A percentile compares a stretch with the other conserved stretches of the same genome.
phyloP scores from a whole-genome alignment of 2,113 vertebrate genomes.

The Drymodes brunneopygia region DNA sequence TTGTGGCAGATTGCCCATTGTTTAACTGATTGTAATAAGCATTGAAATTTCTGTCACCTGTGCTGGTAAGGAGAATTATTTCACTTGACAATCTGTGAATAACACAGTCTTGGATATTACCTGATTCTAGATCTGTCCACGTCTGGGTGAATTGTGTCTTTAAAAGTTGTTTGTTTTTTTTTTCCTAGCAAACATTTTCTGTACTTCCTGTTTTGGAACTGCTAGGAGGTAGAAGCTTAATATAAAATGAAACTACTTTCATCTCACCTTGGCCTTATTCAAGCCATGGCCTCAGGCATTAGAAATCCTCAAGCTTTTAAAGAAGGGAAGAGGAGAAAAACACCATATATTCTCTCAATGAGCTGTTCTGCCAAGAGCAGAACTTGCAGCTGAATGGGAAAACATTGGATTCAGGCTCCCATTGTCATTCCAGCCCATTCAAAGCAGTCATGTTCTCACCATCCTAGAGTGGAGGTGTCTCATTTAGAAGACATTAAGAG shows the following conservation, averaged over 20 bases:
- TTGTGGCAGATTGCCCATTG: not conserved
- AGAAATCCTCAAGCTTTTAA: not conserved
- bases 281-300: not conserved
- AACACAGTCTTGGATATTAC: not conserved
- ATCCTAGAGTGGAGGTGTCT: not conserved
- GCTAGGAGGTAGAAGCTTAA: not conserved
- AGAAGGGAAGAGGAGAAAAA: not conserved
- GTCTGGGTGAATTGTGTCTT: not conserved
- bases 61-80: not conserved
- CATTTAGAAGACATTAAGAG: not conserved
- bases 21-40: not conserved
- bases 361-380: not conserved
- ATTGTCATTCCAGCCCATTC: not conserved
- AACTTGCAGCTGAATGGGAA: not conserved
- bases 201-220: not conserved
- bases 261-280: not conserved
- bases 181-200: not conserved
- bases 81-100: not conserved
- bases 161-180: not conserved
- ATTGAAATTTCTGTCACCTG: not conserved
- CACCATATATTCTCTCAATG: not conserved
- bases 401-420: not conserved
- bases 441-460: not conserved
- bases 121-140: not conserved
- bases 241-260: not conserved